Evolutionary conservation across 23 tunicate genomes (phyloP).

Genomic region (Oikopleura vanhoeffeni): DNA sequence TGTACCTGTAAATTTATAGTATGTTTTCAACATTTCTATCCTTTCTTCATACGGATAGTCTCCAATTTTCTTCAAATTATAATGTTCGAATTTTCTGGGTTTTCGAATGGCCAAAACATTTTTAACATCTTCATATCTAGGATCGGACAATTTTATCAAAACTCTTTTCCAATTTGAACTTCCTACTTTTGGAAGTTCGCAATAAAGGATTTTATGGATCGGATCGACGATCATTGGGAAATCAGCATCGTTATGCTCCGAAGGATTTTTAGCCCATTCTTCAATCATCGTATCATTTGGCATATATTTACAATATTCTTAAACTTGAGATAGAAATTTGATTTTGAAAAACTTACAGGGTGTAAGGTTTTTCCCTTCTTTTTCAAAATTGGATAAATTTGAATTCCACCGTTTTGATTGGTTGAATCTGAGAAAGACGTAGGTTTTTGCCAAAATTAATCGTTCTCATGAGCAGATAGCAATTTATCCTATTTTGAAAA

Average conservation of each 20-base stretch:
- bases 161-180: constrained; percentile 1
- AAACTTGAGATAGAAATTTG: too few species aligned
- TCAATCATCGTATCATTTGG: constrained; percentile 8
- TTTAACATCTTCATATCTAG: not conserved
- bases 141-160: not conserved
- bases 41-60: not conserved
- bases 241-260: not conserved
- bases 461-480: too few species aligned
- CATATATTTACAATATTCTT: constrained; percentile 14
- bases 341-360: too few species aligned
- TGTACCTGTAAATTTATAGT: constrained; percentile 5
- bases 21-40: not conserved
- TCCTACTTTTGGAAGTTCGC: constrained; percentile 11
- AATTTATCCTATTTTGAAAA: too few species aligned
- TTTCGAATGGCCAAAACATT: constrained; percentile 13
- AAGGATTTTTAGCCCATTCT: not conserved
- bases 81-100: constrained; percentile 6
- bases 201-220: constrained; percentile 4
- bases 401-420: too few species aligned
- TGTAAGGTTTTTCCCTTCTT: too few species aligned
- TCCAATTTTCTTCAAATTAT: constrained; percentile 4
- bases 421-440: too few species aligned
- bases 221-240: constrained; percentile 10
- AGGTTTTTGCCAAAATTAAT: too few species aligned
- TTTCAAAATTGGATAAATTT: too few species aligned